A percentile compares a stretch with the other conserved stretches of the same genome.
phyloP scores from a whole-genome alignment of 2,888 invertebrate genomes.

The Hecatera dysodea region DNA sequence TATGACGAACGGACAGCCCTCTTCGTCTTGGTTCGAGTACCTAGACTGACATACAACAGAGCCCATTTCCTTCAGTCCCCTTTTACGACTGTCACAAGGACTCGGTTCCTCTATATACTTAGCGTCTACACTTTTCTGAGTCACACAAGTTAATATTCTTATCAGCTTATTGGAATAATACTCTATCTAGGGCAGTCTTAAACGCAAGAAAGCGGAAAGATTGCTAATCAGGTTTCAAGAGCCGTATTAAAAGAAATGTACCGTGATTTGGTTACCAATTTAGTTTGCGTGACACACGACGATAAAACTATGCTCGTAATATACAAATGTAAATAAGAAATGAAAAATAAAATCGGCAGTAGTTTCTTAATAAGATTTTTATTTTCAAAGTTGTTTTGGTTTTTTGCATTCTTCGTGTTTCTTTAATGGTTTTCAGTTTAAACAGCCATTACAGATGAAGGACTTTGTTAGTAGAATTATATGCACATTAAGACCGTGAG shows the following conservation, averaged over 20 bases:
- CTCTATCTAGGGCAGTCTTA: conserved; percentile 12
- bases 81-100: conserved; percentile 37
- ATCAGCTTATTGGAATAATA: conserved; percentile 20
- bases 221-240: conserved; percentile 48
- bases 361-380: conserved; percentile 35
- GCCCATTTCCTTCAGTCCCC: conserved; percentile 35
- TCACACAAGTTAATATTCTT: conserved; percentile 19
- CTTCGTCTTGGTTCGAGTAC: conserved; percentile 23
- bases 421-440: conserved; percentile 31
- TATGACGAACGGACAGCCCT: conserved; percentile 17
- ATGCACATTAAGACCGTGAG: conserved; percentile 10
- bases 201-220: conserved; percentile 49
- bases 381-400: not conserved
- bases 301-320: conserved; percentile 48
- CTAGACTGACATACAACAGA: conserved; percentile 19
- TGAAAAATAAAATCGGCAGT: conserved; percentile 34
- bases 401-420: not conserved
- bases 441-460: conserved; percentile 18
- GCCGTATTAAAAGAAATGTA: conserved; percentile 41
- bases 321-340: conserved; percentile 52
- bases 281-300: conserved; percentile 52
- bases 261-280: conserved; percentile 44
- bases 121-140: not conserved
- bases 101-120: conserved; percentile 11
- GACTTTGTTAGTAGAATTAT: conserved; percentile 13